Evolutionary conservation across 2,113 vertebrate species (phyloP), one percentile per base, ranked within the genome.

Genomic region (Alces alces): DNA sequence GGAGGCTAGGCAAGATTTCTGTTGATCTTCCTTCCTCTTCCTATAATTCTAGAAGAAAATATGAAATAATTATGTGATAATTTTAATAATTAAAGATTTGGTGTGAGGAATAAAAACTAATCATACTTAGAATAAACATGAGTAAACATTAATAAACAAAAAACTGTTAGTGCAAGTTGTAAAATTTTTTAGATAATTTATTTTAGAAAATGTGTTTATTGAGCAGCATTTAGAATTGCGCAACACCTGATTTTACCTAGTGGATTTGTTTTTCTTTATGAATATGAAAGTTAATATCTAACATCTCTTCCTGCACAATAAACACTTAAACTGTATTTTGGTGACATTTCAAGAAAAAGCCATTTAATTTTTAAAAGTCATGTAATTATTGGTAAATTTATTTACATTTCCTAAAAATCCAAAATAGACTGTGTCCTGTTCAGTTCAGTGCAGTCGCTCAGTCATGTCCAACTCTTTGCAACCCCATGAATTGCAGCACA

Each of bases 211-310:
- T 64, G 8, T 89, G 28, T 91, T 70, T 91, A 27, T 86, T 86
- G 14, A 91, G 87, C 43, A 43, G 43, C 73, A 47, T 91, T 91
- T 84, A 88, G 54, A 86, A 88, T 88, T 92, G 47, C 9, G 7
- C 50, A 43, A 84, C 16, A 52, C 47, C 64, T 50, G 64, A 57
- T 43, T 95, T 89, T 55, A 89, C 8, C 43, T 70, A 6, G 4
- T 57, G 21, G 8, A 7, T 92, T 94, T 95, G 39, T 61, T 92
- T 95, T 60, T 84, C 50, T 43, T 66, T 60, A 47, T 82, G 43
- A 94, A 87, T 61, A 54, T 86, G 16, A 39, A 70, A 96, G 82
- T 52, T 96, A 94, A 57, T 86, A 43, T 57, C 88, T 84, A 92
- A 83, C 21, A n/a, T 89, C 14, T 58, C 78, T 93, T 92, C 28